These are phyloP conservation scores for Catharus fuscescens DNA, from an alignment of 2,113 vertebrate genomes.

Conservation along the genomic window DNA sequence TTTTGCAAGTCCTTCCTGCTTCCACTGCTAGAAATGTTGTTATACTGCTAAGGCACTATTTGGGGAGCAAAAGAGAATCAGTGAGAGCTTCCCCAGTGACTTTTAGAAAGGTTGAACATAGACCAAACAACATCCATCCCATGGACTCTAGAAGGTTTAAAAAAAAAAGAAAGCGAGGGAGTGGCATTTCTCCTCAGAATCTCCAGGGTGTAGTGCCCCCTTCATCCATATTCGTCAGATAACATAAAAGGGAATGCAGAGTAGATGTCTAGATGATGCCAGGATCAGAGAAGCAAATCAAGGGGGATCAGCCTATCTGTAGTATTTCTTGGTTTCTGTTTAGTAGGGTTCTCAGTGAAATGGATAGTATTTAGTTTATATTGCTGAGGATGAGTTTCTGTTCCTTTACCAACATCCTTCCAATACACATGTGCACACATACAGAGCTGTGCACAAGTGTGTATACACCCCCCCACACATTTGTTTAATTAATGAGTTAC, in stretches of 20 bases:
- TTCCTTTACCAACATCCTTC: neutral
- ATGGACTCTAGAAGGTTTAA: neutral
- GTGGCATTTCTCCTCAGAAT: neutral
- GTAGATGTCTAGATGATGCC: neutral
- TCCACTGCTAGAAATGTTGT: neutral
- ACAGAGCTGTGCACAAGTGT: neutral
- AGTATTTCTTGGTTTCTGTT: neutral
- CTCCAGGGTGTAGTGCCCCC: neutral
- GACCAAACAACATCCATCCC: neutral
- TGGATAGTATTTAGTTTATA: neutral
- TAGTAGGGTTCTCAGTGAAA: neutral
- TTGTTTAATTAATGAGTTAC: neutral
- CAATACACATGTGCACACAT: accelerated
- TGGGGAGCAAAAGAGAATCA: neutral
- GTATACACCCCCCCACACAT: too few species aligned
- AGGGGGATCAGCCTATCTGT: neutral
- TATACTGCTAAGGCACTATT: neutral
- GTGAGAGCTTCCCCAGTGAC: neutral
- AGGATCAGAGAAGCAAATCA: neutral
- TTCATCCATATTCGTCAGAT: neutral
- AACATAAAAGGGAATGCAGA: neutral
- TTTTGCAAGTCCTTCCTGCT: neutral
- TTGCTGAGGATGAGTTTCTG: neutral
- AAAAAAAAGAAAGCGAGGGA: too few species aligned
- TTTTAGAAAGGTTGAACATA: neutral